Conservation (phyloP, 2,797 vertebrate species). For the Enteromius thamalakanensis region DNA sequence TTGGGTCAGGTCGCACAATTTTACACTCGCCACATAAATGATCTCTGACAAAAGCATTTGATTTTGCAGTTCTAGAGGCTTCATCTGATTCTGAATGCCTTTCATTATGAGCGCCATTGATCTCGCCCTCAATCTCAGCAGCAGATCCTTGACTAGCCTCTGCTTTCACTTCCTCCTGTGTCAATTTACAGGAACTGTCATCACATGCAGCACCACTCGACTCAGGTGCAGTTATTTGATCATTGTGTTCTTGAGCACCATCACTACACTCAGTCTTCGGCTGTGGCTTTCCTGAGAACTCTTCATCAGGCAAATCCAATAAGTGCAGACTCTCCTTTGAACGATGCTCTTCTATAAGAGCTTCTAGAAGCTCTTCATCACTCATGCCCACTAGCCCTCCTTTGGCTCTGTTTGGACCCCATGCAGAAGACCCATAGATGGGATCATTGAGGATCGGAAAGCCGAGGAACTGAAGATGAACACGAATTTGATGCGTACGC, state of each 20-base stretch:
- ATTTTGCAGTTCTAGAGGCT: not conserved
- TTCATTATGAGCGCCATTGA: not conserved
- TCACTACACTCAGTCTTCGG: not conserved
- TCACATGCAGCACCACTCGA: not conserved
- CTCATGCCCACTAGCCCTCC: conserved; percentile 84
- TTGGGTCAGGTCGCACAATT: conserved; percentile 83
- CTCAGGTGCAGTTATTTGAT: not conserved
- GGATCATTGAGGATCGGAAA: conserved; percentile 95
- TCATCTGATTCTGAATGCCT: not conserved
- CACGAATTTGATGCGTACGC: conserved; percentile 96
- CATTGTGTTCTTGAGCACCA: not conserved
- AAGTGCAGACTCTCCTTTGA: conserved; percentile 85
- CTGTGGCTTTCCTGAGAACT: conserved; percentile 5
- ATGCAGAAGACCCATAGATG: conserved; percentile 90
- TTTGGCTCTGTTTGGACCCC: conserved; percentile 88
- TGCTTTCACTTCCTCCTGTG: not conserved
- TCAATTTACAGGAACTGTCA: conserved; percentile 6
- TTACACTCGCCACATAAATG: conserved; percentile 89
- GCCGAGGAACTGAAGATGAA: conserved; percentile 95
- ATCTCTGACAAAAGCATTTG: conserved; percentile 71
- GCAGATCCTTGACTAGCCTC: conserved; percentile 10
- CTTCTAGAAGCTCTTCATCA: conserved; percentile 86
- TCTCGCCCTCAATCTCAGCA: conserved; percentile 36
- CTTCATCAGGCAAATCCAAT: conserved; percentile 75
- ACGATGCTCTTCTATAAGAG: conserved; percentile 86